phyloP scores from a whole-genome alignment of 1,140 invertebrate genomes.

The Nebria ingens region DNA sequence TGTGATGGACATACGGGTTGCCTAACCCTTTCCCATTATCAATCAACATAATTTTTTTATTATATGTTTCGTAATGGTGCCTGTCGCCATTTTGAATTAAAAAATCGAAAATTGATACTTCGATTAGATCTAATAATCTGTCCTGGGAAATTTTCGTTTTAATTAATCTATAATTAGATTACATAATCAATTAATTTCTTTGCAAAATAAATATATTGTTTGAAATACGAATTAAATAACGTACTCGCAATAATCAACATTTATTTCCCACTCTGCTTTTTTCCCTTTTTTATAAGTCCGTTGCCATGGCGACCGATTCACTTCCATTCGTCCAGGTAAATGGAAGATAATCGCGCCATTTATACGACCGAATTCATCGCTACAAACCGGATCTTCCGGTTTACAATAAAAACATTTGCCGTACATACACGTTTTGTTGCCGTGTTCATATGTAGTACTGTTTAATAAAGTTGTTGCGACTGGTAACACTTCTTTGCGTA shows the following conservation, averaged over 20 bases:
- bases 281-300: conserved; percentile 71
- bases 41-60: conserved; percentile 66
- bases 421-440: conserved; percentile 64
- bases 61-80: conserved; percentile 80
- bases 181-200: conserved; percentile 11
- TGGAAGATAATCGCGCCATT: conserved; percentile 81
- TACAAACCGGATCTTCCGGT: conserved; percentile 70
- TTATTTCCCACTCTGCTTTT: conserved; percentile 67
- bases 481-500: conserved; percentile 61
- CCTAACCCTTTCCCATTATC: conserved; percentile 93
- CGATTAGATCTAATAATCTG: conserved; percentile 74
- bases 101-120: conserved; percentile 85
- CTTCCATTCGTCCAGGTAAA: conserved; percentile 58
- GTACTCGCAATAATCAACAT: conserved; percentile 68
- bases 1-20: conserved; percentile 70
- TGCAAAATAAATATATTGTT: neutral
- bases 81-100: conserved; percentile 90
- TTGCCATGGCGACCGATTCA: conserved; percentile 77
- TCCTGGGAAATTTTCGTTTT: conserved; percentile 42
- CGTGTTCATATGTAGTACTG: conserved; percentile 43
- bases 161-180: conserved; percentile 37
- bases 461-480: conserved; percentile 55
- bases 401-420: conserved; percentile 86
- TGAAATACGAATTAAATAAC: conserved; percentile 34
- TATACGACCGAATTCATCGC: conserved; percentile 49